Evolutionary conservation across 2,113 vertebrate genomes (phyloP), one percentile per base, ranked within the genome.

Genomic region (Alligator sinensis): DNA sequence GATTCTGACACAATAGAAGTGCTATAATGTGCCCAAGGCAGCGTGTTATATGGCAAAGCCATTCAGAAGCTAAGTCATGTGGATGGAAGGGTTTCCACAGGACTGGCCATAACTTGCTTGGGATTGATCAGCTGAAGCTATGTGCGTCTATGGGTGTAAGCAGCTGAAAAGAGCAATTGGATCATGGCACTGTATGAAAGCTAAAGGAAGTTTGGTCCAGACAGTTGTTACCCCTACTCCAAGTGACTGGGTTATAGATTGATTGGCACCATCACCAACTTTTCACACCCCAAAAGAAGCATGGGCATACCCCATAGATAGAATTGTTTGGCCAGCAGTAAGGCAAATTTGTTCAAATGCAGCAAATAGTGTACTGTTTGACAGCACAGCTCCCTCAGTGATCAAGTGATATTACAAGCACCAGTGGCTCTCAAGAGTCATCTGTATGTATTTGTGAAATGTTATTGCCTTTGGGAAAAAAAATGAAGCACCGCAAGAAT

Each of bases 361-460:
- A 68, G 64, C 5, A 28, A 68, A 68, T 63, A 9, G 47, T 47
- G 47, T 47, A 47, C 14, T 68, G 64, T n/a, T 70, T 0, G 1
- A 68, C 86, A 77, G 28, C 1, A 1, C 55, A 68, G 11, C 1
- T 86, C 11, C 6, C 28, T 16, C 3, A 7, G 2, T 30, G 64
- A 27, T 8, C 0, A 1, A 18, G 5, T 83, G 22, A 22, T 2
- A 3, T 12, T 62, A 54, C 24, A 75, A 47, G 9, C 13, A 11
- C 7, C 11, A 12, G n/a, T 30, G 0, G 0, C 6, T 6, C 2
- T 4, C 0, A 2, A 54, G 14, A 54, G 10, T n/a, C 7, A 7
- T 68, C 25, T n/a, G 15, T 4, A 3, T 2, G 5, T 12, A 12
- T 19, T 63, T 0, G 0, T 5, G 61, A 9, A 30, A 5, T 38